A percentile compares a stretch with the other conserved stretches of the same genome.
Conservation (phyloP, 2,113 vertebrate genomes). For the Rhabdomys dilectus region DNA sequence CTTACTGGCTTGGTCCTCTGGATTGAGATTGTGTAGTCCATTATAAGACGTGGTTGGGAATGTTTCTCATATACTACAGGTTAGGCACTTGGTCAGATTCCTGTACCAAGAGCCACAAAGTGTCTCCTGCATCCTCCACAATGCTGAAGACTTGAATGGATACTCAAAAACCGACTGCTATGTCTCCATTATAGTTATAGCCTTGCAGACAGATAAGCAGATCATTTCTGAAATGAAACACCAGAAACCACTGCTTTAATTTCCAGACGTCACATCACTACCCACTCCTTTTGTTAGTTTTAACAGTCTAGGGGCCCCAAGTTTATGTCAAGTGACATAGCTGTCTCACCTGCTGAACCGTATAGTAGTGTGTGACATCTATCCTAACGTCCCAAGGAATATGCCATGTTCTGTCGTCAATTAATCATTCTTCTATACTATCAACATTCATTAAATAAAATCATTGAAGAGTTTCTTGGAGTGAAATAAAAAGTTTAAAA, state of each 20-base stretch:
- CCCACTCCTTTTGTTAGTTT: not conserved
- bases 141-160: not conserved
- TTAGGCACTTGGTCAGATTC: not conserved
- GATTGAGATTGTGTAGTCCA: not conserved
- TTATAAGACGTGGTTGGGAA: not conserved
- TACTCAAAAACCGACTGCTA: not conserved
- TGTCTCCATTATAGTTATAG: not conserved
- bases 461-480: not conserved
- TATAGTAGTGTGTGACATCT: not conserved
- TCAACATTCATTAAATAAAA: constrained; percentile 14
- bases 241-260: not conserved
- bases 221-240: not conserved
- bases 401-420: not conserved
- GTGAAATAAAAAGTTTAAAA: constrained; percentile 2
- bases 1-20: not conserved
- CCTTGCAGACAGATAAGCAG: not conserved
- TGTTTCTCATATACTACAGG: not conserved
- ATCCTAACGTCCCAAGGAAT: not conserved
- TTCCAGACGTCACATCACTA: not conserved
- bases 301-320: not conserved
- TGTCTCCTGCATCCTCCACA: not conserved
- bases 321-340: fast-evolving
- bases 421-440: not conserved
- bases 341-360: not conserved
- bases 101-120: not conserved